Percentiles rank a stretch among this genome's conserved stretches.
phyloP scores from a whole-genome alignment of 2,888 invertebrate genomes.

The Polydrusus tereticollis region DNA sequence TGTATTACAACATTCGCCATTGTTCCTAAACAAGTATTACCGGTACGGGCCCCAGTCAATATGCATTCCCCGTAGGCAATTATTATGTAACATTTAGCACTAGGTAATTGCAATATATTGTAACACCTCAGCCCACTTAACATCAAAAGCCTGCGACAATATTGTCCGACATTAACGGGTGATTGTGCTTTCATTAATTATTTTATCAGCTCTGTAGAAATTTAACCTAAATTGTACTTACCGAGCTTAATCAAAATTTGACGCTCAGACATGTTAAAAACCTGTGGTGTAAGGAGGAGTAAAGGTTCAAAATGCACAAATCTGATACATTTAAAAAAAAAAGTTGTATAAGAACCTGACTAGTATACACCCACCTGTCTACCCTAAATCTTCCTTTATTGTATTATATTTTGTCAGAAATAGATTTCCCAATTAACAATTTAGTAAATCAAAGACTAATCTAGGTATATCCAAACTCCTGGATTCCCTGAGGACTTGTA shows the following conservation, averaged over 20 bases:
- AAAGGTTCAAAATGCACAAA: too few species aligned
- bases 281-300: too few species aligned
- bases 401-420: not conserved
- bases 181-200: constrained; percentile 5
- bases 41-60: not conserved
- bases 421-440: not conserved
- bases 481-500: constrained; percentile 6
- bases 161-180: not conserved
- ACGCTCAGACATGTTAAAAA: too few species aligned
- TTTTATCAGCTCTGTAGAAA: not conserved
- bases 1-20: not conserved
- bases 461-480: not conserved
- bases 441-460: constrained; percentile 4
- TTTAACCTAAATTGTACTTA: not conserved
- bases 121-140: constrained; percentile 21
- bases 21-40: constrained; percentile 6
- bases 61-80: not conserved
- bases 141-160: constrained; percentile 20
- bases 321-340: too few species aligned
- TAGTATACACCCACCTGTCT: not conserved
- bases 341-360: too few species aligned
- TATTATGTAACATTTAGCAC: constrained; percentile 10
- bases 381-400: not conserved
- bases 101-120: constrained; percentile 13
- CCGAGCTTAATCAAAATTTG: not conserved